Evolutionary conservation across 2,113 vertebrate species (phyloP).

Genomic region (Columba livia): DNA sequence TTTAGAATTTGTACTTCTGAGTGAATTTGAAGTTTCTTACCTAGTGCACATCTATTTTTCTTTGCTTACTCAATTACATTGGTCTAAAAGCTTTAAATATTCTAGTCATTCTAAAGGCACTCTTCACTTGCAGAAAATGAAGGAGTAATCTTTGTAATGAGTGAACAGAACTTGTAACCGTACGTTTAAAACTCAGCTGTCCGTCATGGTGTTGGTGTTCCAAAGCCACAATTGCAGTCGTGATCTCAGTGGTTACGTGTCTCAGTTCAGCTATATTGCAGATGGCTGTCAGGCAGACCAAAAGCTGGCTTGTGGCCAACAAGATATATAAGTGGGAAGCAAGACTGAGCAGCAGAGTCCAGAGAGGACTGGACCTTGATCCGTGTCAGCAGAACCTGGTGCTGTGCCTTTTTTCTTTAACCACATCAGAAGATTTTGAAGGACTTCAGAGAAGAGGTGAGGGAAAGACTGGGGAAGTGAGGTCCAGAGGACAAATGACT

Average conservation of each 20-base stretch:
- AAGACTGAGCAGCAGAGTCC: background rate
- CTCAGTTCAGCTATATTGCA: background rate
- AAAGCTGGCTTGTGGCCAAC: background rate
- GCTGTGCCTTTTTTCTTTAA: accelerated
- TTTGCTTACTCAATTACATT: background rate
- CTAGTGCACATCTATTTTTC: background rate
- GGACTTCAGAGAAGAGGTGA: background rate
- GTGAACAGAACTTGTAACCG: background rate
- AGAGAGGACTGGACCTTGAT: background rate
- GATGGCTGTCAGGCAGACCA: constrained; percentile 28
- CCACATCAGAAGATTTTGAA: background rate
- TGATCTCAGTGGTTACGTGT: background rate
- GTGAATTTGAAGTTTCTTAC: background rate
- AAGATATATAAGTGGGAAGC: background rate
- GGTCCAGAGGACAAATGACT: background rate
- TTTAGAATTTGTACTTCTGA: background rate
- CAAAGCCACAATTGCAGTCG: background rate
- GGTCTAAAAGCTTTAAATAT: background rate
- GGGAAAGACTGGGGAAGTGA: background rate
- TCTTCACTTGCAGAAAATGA: background rate
- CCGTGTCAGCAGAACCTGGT: background rate
- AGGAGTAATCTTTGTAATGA: background rate
- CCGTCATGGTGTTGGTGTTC: background rate
- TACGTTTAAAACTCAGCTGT: background rate
- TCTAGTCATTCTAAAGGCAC: background rate